phyloP scores from a whole-genome alignment of 1,140 invertebrate genomes.

The Rhynchophorus ferrugineus region DNA sequence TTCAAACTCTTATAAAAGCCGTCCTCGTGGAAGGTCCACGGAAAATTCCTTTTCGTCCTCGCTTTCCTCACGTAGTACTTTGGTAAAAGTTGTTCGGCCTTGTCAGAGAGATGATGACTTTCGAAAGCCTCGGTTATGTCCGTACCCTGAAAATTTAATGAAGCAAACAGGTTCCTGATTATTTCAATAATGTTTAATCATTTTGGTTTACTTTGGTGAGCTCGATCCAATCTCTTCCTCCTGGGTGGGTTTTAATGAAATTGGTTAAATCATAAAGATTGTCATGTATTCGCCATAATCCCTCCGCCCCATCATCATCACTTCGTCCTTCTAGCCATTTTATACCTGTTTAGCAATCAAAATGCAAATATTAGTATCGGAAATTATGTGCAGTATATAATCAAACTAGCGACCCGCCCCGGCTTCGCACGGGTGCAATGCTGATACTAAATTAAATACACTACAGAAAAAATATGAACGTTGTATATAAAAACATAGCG shows the following conservation, averaged over 20 bases:
- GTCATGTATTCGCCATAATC: slow-evolving; percentile 70
- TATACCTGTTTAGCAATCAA: background rate
- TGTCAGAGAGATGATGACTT: slow-evolving; percentile 47
- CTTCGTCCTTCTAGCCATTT: slow-evolving; percentile 58
- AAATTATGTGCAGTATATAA: no score
- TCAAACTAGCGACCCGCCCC: no score
- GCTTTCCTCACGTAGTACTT: slow-evolving; percentile 54
- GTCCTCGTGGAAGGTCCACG: slow-evolving; percentile 54
- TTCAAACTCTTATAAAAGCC: slow-evolving; percentile 64
- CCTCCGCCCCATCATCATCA: slow-evolving; percentile 63
- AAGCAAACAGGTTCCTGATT: background rate
- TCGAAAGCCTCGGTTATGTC: slow-evolving; percentile 70
- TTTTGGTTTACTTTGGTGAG: slow-evolving; percentile 50
- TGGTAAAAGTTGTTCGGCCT: slow-evolving; percentile 46
- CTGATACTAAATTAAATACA: no score
- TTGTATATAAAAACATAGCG: no score
- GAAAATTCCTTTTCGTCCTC: slow-evolving; percentile 46
- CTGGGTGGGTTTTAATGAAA: slow-evolving; percentile 68
- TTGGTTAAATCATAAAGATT: slow-evolving; percentile 64
- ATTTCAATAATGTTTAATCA: background rate
- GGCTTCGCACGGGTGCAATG: no score
- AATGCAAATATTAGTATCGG: background rate
- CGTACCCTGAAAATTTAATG: slow-evolving; percentile 46
- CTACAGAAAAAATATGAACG: no score
- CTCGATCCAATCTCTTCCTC: slow-evolving; percentile 66